Evolutionary conservation across 92 coral and sea anemone genomes (phyloP).

Genomic region (Pocillopora grandis): DNA sequence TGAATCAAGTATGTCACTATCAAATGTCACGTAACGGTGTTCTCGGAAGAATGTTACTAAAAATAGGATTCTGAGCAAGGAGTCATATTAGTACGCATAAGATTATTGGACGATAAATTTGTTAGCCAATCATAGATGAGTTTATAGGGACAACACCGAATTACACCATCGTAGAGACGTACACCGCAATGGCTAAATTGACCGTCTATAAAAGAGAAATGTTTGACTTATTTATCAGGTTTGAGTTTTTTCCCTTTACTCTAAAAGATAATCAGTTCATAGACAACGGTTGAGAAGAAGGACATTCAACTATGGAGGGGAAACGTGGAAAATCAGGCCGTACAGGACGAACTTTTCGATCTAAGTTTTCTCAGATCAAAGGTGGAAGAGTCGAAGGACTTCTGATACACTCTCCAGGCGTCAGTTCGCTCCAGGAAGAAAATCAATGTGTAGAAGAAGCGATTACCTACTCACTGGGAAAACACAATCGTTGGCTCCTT

Average conservation of each 20-base stretch:
- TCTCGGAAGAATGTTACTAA: neutral
- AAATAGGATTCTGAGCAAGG: neutral
- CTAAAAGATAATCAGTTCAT: neutral
- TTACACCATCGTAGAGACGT: constrained; percentile 18
- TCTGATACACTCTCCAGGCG: constrained; percentile 27
- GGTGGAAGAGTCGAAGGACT: constrained; percentile 46
- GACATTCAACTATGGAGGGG: constrained; percentile 40
- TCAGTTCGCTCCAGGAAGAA: neutral
- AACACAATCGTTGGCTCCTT: constrained; percentile 93
- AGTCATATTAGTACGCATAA: neutral
- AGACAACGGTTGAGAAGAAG: constrained; percentile 36
- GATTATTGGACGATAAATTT: neutral
- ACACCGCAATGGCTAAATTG: neutral
- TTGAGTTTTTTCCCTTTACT: neutral
- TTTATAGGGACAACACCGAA: neutral
- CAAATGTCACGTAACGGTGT: neutral
- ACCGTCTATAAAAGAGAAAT: constrained; percentile 6
- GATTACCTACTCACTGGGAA: constrained; percentile 74
- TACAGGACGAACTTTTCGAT: constrained; percentile 57
- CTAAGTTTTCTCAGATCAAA: constrained; percentile 23
- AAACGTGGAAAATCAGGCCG: constrained; percentile 49
- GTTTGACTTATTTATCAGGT: neutral
- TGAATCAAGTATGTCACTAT: neutral
- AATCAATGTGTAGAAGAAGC: neutral
- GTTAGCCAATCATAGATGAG: constrained; percentile 12